phyloP scores from a whole-genome alignment of 92 coral and sea anemone genomes.

The Porites lobata region DNA sequence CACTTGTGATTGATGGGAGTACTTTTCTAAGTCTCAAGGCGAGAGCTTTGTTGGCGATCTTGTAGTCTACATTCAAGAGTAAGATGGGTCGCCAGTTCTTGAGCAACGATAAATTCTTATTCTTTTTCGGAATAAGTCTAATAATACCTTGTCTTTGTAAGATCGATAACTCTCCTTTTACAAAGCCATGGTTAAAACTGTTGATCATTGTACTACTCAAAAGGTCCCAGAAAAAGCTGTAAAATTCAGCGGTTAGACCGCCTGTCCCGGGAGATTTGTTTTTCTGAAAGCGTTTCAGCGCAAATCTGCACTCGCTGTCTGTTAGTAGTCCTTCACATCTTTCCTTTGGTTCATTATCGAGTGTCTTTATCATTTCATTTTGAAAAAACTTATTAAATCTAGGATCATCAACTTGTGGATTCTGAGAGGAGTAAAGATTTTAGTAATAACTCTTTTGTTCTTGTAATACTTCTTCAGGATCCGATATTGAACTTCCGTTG shows the following conservation, averaged over 20 bases:
- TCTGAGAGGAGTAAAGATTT: slow-evolving; percentile 13
- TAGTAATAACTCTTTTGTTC: neutral
- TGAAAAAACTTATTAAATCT: neutral
- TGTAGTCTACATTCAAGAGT: slow-evolving; percentile 36
- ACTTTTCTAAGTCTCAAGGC: slow-evolving; percentile 34
- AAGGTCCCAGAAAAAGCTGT: no score
- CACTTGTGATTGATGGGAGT: slow-evolving; percentile 10
- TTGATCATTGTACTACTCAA: slow-evolving; percentile 14
- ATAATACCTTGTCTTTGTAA: slow-evolving; percentile 39
- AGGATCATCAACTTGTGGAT: slow-evolving; percentile 7
- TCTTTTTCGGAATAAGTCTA: slow-evolving; percentile 40
- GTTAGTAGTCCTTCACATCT: neutral
- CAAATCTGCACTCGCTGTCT: neutral
- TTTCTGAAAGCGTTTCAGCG: neutral
- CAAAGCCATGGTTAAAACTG: slow-evolving; percentile 35
- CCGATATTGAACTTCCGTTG: neutral
- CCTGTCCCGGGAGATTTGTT: no score
- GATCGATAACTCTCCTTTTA: slow-evolving; percentile 38
- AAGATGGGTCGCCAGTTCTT: neutral
- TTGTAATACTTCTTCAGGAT: neutral
- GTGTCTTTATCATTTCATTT: neutral
- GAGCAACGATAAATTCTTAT: slow-evolving; percentile 1
- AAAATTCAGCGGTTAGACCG: no score
- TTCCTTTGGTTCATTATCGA: neutral
- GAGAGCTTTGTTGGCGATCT: slow-evolving; percentile 45